Evolutionary conservation across 2,113 vertebrate genomes (phyloP), one percentile per base, ranked within the genome.

Genomic region (Tinamus guttatus): DNA sequence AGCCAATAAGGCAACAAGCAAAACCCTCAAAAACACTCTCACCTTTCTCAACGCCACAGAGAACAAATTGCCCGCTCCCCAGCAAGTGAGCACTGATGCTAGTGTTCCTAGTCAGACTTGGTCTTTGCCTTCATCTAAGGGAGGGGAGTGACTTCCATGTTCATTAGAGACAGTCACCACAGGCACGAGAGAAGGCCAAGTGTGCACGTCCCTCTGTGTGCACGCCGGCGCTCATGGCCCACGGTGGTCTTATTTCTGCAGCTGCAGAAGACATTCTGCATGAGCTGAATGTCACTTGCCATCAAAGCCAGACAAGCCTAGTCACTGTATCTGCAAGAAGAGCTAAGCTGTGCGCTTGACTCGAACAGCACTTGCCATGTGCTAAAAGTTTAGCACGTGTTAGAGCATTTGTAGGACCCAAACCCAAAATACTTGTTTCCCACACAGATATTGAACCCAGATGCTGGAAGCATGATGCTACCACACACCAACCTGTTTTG

Each of bases 1-100:
- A 67, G 68, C 80, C 52, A 90, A 75, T 76, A 79, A 85, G 84
- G 47, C 88, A 94, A 64, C 68, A 89, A 70, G 51, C 51, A 63
- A 56, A 85, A 81, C n/a, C 43, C 63, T 69, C 52, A 85, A 85
- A 90, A 40, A 21, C 5, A 47, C 9, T 52, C 71, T 82, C 2
- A 2, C 49, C 85, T 80, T 45, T 90, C 52, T 54, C 79, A 25
- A 2, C 60, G 91, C 81, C 85, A 82, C 0, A 0, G 85, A 13
- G 28, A 90, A 36, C 80, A 85, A 79, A 80, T 25, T 43, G 75
- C 63, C 52, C 32, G 25, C 63, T 85, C 0, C 0, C 27, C 75
- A 92, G 62, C 71, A 75, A 64, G 52, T 5, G 7, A 78, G 47
- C 60, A 36, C 52, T 75, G 82, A 93, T 64, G 67, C 38, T 93